Conservation (phyloP, 2,888 invertebrate genomes). For the Melinaea marsaeus region DNA sequence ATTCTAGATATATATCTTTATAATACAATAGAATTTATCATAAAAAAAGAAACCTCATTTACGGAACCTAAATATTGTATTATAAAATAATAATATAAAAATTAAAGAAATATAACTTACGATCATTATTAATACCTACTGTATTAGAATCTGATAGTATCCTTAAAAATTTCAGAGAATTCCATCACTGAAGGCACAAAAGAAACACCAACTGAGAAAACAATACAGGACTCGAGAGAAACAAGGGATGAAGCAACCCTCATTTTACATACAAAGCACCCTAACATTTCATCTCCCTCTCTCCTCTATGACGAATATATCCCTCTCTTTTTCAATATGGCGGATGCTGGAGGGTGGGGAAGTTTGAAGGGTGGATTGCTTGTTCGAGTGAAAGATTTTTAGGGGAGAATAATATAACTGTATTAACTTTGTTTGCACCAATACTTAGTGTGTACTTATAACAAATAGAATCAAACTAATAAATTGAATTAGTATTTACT, state of each 20-base stretch:
- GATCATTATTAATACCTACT: neutral
- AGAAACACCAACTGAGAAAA: conserved; percentile 11
- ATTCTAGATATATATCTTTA: conserved; percentile 9
- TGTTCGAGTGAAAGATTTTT: conserved; percentile 57
- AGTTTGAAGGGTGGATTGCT: conserved; percentile 56
- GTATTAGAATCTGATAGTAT: neutral
- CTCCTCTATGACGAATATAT: conserved; percentile 27
- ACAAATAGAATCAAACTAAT: conserved; percentile 7
- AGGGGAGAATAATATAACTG: conserved; percentile 47
- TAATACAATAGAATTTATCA: no score
- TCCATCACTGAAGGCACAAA: neutral
- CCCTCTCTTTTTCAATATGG: conserved; percentile 55
- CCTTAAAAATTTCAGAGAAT: neutral
- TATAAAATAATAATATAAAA: neutral
- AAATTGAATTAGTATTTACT: conserved; percentile 9
- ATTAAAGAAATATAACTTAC: neutral
- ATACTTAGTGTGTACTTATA: neutral
- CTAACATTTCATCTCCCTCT: conserved; percentile 34
- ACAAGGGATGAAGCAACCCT: conserved; percentile 39
- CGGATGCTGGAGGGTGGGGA: conserved; percentile 60
- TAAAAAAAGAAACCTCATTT: neutral
- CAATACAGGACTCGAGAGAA: conserved; percentile 19
- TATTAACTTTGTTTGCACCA: conserved; percentile 10
- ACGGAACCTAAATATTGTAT: neutral
- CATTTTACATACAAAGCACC: conserved; percentile 56